phyloP scores from a whole-genome alignment of 2,113 vertebrate species.

The Helogale parvula region DNA sequence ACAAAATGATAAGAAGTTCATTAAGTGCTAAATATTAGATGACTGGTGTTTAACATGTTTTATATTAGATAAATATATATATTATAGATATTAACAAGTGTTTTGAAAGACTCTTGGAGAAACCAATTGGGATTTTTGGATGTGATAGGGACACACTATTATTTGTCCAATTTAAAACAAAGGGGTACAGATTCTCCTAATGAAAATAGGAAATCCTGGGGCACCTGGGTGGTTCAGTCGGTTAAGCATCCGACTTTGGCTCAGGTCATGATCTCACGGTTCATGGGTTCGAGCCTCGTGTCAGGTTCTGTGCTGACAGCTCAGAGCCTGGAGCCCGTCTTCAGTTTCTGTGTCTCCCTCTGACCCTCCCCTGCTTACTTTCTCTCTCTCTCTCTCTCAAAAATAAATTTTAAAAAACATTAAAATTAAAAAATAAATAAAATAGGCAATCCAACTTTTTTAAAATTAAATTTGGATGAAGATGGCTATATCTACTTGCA shows the following conservation, averaged over 20 bases:
- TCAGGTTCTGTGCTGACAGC: too few relatives aligned
- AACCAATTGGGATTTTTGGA: background rate
- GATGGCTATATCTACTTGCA: background rate
- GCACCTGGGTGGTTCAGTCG: too few relatives aligned
- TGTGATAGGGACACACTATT: background rate
- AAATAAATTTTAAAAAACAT: too few relatives aligned
- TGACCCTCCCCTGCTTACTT: too few relatives aligned
- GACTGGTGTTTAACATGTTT: background rate
- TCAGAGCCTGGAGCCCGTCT: too few relatives aligned
- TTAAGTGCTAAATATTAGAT: background rate
- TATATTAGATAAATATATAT: background rate
- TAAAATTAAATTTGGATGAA: background rate
- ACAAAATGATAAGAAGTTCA: background rate
- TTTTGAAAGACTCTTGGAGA: background rate
- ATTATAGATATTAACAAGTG: background rate
- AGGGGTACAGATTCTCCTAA: background rate
- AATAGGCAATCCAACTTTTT: background rate
- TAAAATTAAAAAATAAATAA: background rate
- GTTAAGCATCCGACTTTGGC: too few relatives aligned
- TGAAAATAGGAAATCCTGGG: background rate
- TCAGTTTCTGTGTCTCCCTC: too few relatives aligned
- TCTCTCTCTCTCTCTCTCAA: too few relatives aligned
- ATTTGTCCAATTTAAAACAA: constrained; percentile 15
- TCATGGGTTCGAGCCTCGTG: too few relatives aligned
- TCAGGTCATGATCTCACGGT: too few relatives aligned